Conservation (phyloP, 1,140 invertebrate species). For the Drosophila pandora region DNA sequence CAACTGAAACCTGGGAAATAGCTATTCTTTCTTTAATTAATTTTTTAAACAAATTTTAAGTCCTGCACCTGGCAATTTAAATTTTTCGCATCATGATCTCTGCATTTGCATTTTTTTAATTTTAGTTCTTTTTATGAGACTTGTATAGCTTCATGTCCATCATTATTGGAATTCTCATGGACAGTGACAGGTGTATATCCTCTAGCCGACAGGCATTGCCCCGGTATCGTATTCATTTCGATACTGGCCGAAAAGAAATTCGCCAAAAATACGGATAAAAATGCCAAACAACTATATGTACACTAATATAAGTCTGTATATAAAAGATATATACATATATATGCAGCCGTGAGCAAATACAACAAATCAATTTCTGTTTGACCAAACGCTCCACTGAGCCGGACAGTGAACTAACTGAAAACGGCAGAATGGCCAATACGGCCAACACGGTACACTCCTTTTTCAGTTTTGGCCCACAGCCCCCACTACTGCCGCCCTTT, state of each 20-base stretch:
- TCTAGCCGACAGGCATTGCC: background rate
- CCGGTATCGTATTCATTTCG: conserved; percentile 25
- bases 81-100: conserved; percentile 1
- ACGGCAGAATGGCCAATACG: conserved; percentile 20
- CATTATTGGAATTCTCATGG: conserved; percentile 17
- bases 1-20: too few relatives aligned
- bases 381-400: conserved; percentile 69
- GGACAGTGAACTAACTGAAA: conserved; percentile 60
- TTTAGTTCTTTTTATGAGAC: background rate
- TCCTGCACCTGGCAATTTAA: background rate
- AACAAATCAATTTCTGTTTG: conserved; percentile 77
- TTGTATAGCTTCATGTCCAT: background rate
- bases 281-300: conserved; percentile 21
- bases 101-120: conserved; percentile 21
- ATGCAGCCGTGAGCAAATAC: conserved; percentile 47
- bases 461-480: background rate
- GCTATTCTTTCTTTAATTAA: too few relatives aligned
- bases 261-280: conserved; percentile 8
- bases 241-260: background rate
- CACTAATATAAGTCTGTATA: conserved; percentile 18
- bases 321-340: conserved; percentile 15
- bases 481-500: background rate
- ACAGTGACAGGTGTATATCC: conserved; percentile 13
- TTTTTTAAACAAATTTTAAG: too few relatives aligned
- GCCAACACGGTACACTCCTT: conserved; percentile 8